Conservation (phyloP, 2,797 vertebrate species). For the Sebastes variabilis region DNA sequence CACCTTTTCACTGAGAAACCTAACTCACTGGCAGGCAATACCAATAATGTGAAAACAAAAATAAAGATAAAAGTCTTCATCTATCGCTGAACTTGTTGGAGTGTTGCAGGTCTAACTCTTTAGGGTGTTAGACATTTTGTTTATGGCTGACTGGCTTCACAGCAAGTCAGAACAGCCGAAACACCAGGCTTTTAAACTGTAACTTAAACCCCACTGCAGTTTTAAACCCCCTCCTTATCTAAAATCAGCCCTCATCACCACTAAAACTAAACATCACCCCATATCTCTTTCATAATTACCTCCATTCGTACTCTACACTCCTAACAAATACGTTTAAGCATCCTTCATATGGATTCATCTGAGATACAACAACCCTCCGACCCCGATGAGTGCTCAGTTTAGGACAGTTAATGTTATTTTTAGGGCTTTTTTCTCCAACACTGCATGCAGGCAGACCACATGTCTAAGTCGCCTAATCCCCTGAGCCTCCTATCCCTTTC, state of each 20-base stretch:
- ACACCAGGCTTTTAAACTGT: constrained; percentile 49
- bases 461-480: constrained; percentile 34
- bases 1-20: background rate
- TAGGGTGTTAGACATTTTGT: constrained; percentile 7
- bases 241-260: constrained; percentile 12
- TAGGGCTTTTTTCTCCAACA: background rate
- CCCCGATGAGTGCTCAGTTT: background rate
- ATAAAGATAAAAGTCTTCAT: background rate
- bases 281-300: constrained; percentile 11
- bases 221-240: constrained; percentile 11
- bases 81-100: constrained; percentile 1
- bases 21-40: background rate
- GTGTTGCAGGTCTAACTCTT: background rate
- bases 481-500: background rate
- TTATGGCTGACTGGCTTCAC: constrained; percentile 52
- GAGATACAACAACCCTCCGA: background rate
- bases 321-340: background rate
- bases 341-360: background rate
- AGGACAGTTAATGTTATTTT: constrained; percentile 33
- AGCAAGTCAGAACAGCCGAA: constrained; percentile 45
- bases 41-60: background rate
- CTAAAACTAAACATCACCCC: constrained; percentile 35
- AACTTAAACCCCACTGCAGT: constrained; percentile 39
- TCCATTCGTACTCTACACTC: background rate
- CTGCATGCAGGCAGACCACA: background rate